Evolutionary conservation across 1,140 invertebrate genomes (phyloP).

Genomic region (Manduca sexta): DNA sequence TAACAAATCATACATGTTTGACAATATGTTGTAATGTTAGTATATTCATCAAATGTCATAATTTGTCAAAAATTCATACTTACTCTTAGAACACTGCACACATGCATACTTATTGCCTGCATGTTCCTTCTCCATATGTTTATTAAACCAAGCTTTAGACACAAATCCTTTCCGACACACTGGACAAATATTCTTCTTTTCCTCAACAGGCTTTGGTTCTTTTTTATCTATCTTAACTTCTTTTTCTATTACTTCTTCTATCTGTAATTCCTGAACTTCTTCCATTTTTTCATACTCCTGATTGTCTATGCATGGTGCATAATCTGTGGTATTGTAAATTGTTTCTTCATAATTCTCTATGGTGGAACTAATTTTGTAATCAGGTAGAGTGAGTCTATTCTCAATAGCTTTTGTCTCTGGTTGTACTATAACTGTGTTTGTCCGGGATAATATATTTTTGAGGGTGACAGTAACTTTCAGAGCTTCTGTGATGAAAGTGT

Average conservation of each 20-base stretch:
- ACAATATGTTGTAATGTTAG: no score
- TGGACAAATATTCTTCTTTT: slow-evolving; percentile 39
- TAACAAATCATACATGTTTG: no score
- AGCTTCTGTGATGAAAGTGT: slow-evolving; percentile 52
- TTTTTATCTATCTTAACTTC: slow-evolving; percentile 6
- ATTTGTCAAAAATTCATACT: no score
- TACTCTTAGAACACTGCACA: slow-evolving; percentile 41
- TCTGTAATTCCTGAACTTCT: not conserved
- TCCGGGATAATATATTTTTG: slow-evolving; percentile 45
- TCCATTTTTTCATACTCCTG: slow-evolving; percentile 1
- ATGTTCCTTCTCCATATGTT: slow-evolving; percentile 56
- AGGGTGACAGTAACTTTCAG: slow-evolving; percentile 50
- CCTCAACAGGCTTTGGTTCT: not conserved
- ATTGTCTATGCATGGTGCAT: not conserved
- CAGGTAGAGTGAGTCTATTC: slow-evolving; percentile 36
- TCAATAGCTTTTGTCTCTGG: slow-evolving; percentile 22
- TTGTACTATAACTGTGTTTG: slow-evolving; percentile 42
- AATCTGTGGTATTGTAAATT: slow-evolving; percentile 13
- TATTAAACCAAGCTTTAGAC: slow-evolving; percentile 54
- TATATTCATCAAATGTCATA: no score
- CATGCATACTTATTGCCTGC: slow-evolving; percentile 41
- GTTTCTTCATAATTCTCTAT: slow-evolving; percentile 23
- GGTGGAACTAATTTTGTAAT: slow-evolving; percentile 39
- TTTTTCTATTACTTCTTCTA: slow-evolving; percentile 2
- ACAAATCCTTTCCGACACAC: slow-evolving; percentile 46